phyloP scores from a whole-genome alignment of 2,113 vertebrate genomes.

The Protobothrops mucrosquamatus region DNA sequence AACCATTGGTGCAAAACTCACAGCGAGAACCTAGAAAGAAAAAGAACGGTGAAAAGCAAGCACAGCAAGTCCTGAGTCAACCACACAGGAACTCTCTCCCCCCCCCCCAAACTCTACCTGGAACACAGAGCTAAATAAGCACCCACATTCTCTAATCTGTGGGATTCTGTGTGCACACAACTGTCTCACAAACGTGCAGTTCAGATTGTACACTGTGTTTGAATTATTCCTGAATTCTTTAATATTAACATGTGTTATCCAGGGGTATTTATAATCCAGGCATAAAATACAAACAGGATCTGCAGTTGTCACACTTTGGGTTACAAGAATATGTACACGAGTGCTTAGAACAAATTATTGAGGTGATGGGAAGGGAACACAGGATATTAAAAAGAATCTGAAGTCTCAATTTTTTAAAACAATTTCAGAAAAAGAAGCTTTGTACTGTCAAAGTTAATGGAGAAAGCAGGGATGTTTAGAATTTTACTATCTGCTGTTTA shows the following conservation, averaged over 20 bases:
- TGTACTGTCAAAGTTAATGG: neutral
- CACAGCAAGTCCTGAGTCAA: rapidly evolving
- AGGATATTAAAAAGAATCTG: neutral
- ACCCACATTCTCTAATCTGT: neutral
- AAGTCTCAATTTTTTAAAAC: neutral
- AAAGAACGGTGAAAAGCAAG: neutral
- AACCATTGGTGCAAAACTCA: constrained; percentile 82
- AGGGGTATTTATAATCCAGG: neutral
- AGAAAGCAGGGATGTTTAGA: neutral
- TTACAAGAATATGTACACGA: neutral
- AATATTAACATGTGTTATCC: neutral
- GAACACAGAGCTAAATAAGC: neutral
- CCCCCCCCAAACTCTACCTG: rapidly evolving
- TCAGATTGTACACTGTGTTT: neutral
- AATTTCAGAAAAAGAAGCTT: neutral
- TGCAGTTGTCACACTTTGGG: neutral
- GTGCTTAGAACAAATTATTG: neutral
- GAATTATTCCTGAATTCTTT: neutral
- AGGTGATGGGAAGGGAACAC: neutral
- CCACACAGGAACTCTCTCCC: neutral
- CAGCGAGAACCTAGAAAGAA: constrained; percentile 77
- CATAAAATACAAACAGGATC: neutral
- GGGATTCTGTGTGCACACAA: neutral
- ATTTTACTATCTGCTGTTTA: neutral
- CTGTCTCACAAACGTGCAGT: rapidly evolving